A percentile compares a stretch with the other conserved stretches of the same genome.
These are phyloP conservation scores for Anolis apletophallus DNA, from an alignment of 2,797 vertebrate species.

Conservation along the genomic window DNA sequence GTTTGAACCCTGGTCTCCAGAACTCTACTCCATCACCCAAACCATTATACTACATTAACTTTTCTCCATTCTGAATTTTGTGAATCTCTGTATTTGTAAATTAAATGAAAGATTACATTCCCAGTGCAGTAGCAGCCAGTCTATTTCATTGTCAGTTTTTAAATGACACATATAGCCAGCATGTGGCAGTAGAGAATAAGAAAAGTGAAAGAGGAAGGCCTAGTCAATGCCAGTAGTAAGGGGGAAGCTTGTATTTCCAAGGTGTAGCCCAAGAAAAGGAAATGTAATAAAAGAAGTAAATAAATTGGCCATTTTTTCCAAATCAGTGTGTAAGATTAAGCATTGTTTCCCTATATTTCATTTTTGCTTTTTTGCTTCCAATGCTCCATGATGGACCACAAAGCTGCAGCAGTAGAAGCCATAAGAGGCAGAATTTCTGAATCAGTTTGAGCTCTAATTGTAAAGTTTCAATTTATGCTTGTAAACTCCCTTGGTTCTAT, in stretches of 20 bases:
- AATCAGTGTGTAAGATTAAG: neutral
- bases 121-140: neutral
- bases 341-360: neutral
- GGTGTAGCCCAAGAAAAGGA: neutral
- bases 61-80: no score
- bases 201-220: neutral
- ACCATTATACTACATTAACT: no score
- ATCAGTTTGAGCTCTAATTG: neutral
- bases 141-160: neutral
- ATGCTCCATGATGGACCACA: neutral
- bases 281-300: neutral
- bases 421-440: neutral
- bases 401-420: neutral
- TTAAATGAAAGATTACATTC: neutral
- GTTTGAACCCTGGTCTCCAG: no score
- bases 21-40: no score
- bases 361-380: no score
- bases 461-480: no score
- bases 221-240: neutral
- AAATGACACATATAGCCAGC: conserved; percentile 6
- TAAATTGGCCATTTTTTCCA: neutral
- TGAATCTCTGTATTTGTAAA: neutral
- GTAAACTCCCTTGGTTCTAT: neutral
- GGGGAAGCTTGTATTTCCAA: neutral
- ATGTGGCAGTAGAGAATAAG: conserved; percentile 39